These are phyloP conservation scores for Ceratoteleas bidentatus DNA, from an alignment of 1,140 invertebrate species.

Conservation along the genomic window DNA sequence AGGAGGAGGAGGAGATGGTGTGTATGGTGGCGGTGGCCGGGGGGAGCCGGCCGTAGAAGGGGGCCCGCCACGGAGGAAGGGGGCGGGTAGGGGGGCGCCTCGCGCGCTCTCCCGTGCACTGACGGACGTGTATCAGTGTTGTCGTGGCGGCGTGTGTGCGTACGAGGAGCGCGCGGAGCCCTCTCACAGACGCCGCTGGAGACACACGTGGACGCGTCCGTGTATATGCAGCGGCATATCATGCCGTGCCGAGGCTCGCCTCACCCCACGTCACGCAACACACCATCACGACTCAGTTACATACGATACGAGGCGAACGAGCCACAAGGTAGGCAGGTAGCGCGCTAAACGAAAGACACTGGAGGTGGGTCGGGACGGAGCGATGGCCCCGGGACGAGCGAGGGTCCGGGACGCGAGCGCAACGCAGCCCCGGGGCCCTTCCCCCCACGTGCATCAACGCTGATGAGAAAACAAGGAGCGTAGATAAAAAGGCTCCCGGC, in stretches of 20 bases:
- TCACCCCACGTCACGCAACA: conserved; percentile 66
- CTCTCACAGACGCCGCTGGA: conserved; percentile 62
- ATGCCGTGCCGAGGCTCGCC: conserved; percentile 57
- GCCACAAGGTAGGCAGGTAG: conserved; percentile 76
- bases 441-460: conserved; percentile 10
- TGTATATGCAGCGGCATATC: conserved; percentile 47
- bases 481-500: conserved; percentile 40
- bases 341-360: conserved; percentile 74
- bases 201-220: conserved; percentile 64
- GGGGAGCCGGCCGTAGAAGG: neutral
- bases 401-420: conserved; percentile 13
- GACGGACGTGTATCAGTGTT: conserved; percentile 69
- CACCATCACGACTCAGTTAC: conserved; percentile 72
- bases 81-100: conserved; percentile 49
- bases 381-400: conserved; percentile 36
- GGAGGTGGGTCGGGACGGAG: conserved; percentile 57
- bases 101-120: conserved; percentile 71
- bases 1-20: conserved; percentile 66
- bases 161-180: conserved; percentile 14
- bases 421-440: conserved; percentile 18
- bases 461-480: conserved; percentile 52
- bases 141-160: conserved; percentile 42
- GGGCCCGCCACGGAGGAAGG: too few relatives aligned
- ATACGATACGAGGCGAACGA: conserved; percentile 72
- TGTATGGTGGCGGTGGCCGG: conserved; percentile 63